A percentile compares a stretch with the other conserved stretches of the same genome.
Evolutionary conservation across 2,888 invertebrate species (phyloP).

Genomic region (Branchellion lobata): DNA sequence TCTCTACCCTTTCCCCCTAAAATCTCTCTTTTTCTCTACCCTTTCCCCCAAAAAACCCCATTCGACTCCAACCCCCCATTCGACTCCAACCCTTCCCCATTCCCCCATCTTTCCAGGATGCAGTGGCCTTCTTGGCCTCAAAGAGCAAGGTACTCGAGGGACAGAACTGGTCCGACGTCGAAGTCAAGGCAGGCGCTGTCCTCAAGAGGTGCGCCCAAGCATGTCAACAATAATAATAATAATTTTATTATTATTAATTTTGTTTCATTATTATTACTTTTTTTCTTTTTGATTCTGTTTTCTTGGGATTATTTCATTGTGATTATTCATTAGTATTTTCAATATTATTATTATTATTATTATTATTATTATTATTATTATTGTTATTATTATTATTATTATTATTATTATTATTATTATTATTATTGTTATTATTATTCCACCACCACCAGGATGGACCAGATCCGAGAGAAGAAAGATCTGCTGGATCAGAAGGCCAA

Average conservation of each 20-base stretch:
- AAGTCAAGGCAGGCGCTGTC: slow-evolving; percentile 31
- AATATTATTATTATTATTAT: background rate
- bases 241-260: background rate
- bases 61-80: too few relatives aligned
- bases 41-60: too few relatives aligned
- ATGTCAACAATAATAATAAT: background rate
- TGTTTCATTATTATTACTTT: background rate
- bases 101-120: slow-evolving; percentile 20
- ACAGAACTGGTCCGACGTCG: slow-evolving; percentile 39
- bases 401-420: background rate
- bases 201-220: slow-evolving; percentile 20
- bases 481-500: slow-evolving; percentile 65
- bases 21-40: too few relatives aligned
- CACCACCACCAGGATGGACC: slow-evolving; percentile 66
- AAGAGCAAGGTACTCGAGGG: slow-evolving; percentile 34
- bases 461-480: slow-evolving; percentile 68
- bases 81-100: too few relatives aligned
- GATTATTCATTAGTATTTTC: too few relatives aligned
- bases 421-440: background rate
- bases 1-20: too few relatives aligned
- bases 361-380: background rate
- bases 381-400: background rate
- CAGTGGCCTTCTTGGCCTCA: background rate
- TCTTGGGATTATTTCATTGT: too few relatives aligned
- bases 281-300: too few relatives aligned